phyloP scores from a whole-genome alignment of 2,113 vertebrate species.

The Nipponia nippon region DNA sequence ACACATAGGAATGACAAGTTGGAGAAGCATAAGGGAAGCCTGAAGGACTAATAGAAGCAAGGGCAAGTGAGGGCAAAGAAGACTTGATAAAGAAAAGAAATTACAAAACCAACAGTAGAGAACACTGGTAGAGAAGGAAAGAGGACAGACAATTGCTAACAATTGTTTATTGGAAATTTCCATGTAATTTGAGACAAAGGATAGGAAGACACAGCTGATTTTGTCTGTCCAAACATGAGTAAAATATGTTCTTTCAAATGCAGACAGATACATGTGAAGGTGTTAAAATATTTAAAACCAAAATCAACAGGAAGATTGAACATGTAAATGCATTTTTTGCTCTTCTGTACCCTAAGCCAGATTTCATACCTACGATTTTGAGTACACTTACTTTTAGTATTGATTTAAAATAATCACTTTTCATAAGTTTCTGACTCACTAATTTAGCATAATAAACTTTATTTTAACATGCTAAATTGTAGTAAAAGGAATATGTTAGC shows the following conservation, averaged over 20 bases:
- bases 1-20: not conserved
- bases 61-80: not conserved
- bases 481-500: not conserved
- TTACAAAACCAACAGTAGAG: not conserved
- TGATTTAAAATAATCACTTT: not conserved
- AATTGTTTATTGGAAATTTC: not conserved
- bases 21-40: not conserved
- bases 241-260: not conserved
- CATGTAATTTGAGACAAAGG: not conserved
- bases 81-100: not conserved
- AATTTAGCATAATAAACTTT: not conserved
- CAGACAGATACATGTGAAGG: not conserved
- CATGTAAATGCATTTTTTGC: not conserved
- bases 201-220: not conserved
- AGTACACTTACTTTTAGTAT: not conserved
- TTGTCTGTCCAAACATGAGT: not conserved
- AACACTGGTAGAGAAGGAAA: not conserved
- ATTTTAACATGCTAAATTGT: not conserved
- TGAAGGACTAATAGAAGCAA: not conserved
- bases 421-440: not conserved
- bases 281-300: not conserved
- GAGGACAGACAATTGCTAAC: not conserved
- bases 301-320: not conserved
- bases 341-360: not conserved
- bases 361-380: not conserved